Base-by-base conservation (phyloP, 2,888 invertebrate genomes). In the Colostygia pectinataria region DNA sequence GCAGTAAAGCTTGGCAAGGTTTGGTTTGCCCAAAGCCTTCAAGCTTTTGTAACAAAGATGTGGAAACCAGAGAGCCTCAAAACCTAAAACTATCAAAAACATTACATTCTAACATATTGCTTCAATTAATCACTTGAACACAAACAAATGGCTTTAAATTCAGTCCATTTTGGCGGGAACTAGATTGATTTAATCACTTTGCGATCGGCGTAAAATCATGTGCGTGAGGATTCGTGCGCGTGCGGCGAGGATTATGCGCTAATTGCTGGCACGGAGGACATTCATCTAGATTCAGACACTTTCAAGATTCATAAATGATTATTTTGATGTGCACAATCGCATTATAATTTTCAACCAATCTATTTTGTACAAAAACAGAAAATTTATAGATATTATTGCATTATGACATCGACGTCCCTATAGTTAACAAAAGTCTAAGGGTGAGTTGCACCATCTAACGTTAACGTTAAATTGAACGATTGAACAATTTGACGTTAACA, bases 121-220 rank as follows among this genome's bases (percentile, higher is more conserved):
- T 4, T 3, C 14, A 44, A 50, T 54, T 47, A 37, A 59, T 55
- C 53, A 44, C 38, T 25, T 8, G 8, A 56, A 59, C 54, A 43
- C 27, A 10, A 34, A 59, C 43, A 50, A 55, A 54, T 54, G 44
- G 36, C 5, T 40, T 36, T 39, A 33, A 46, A 54, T 40, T 40
- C 14, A 52, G 29, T 38, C 12, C 23, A 37, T 57, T 57, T 52
- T 39, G 53, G 57, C 40, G 48, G 55, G 24, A 44, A 49, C 42
- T 44, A 50, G 57, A 61, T 57, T 53, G 55, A 57, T 61, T 41
- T 29, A 47, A 52, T 55, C 55, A 55, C 50, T 58, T 52, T 43
- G 25, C 37, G 46, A 47, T 51, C 37, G 47, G 37, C 31, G 49
- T 34, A 34, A 40, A 47, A 34, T 49, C 49, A 49, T 53, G 52